Base-by-base conservation (phyloP, 2,113 vertebrate genomes). In the Sander vitreus region DNA sequence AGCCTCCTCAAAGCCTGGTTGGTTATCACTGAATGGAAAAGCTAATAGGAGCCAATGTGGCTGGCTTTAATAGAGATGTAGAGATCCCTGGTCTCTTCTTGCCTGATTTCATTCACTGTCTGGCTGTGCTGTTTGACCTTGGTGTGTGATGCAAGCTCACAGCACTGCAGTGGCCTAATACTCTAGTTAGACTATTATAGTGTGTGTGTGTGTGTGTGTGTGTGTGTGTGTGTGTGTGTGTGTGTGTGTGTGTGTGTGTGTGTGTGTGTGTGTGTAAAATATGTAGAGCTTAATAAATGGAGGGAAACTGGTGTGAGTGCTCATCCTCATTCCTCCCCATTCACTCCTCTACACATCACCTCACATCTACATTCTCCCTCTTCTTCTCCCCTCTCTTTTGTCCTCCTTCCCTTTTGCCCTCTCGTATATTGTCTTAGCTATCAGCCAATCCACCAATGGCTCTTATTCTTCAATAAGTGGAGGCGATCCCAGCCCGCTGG, bases 21-120 rank as follows among this genome's bases (percentile, higher is more conserved):
- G 81, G 71, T 91, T 91, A 91, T 91, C 90, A 7, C 78, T 53
- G 65, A 83, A 76, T 68, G 75, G 81, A 53, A 62, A 76, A 78
- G 78, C 85, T 87, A 91, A 88, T 88, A 69, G 85, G 67, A 84
- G 54, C 73, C 13, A 76, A 58, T 70, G 68, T 53, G 75, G 70
- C 64, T 63, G 83, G 72, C 65, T 84, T 88, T 90, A 92, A 91
- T 93, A 80, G 90, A 90, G 93, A 89, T 91, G 70, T 79, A 36
- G 60, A 91, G 88, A 93, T 91, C 55, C 55, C 73, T 55, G n/a
- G 18, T 78, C 80, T 81, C 21, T 23, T 58, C 68, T 21, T 33
- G 48, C 33, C 60, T 23, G 36, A 71, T 71, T 74, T 70, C 64
- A 75, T 76, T 66, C 69, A 11, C 53, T 23, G 16, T 25, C 36